Percentiles rank a stretch among this genome's conserved stretches.
Evolutionary conservation across 2,888 invertebrate genomes (phyloP).

Genomic region (Megamerina dolium): DNA sequence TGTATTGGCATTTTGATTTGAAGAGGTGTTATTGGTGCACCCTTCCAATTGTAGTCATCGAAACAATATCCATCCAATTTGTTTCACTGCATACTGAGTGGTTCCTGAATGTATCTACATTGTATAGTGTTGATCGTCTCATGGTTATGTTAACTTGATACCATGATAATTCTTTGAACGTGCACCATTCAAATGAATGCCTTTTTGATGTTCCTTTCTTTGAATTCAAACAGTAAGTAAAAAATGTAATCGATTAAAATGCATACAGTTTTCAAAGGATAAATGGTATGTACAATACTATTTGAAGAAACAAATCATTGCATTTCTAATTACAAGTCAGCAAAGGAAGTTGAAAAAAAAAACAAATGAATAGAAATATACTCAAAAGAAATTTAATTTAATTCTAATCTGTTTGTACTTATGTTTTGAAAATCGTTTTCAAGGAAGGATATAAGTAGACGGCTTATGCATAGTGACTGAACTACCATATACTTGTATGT

Average conservation of each 20-base stretch:
- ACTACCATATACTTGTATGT: too few relatives aligned
- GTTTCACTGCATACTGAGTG: conserved; percentile 95
- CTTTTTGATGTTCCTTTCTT: conserved; percentile 72
- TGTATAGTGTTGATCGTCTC: conserved; percentile 64
- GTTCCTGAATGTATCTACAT: conserved; percentile 79
- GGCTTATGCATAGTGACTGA: too few relatives aligned
- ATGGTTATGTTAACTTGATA: conserved; percentile 79
- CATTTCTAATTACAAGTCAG: not conserved
- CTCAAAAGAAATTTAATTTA: too few relatives aligned
- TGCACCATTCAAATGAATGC: conserved; percentile 54
- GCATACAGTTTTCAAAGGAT: not conserved
- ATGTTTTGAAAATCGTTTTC: too few relatives aligned
- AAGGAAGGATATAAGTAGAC: too few relatives aligned
- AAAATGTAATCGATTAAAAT: too few relatives aligned
- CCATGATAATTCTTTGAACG: conserved; percentile 76
- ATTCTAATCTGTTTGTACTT: too few relatives aligned
- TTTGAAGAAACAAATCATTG: not conserved
- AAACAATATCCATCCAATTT: conserved; percentile 83
- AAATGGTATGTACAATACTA: not conserved
- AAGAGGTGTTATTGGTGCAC: conserved; percentile 53
- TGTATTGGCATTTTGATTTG: conserved; percentile 51
- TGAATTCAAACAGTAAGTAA: conserved; percentile 22
- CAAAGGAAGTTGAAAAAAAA: not conserved
- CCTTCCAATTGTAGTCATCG: conserved; percentile 67
- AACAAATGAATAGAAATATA: too few relatives aligned